Conservation (phyloP, 2,888 invertebrate genomes). For the Dolomedes plantarius region DNA sequence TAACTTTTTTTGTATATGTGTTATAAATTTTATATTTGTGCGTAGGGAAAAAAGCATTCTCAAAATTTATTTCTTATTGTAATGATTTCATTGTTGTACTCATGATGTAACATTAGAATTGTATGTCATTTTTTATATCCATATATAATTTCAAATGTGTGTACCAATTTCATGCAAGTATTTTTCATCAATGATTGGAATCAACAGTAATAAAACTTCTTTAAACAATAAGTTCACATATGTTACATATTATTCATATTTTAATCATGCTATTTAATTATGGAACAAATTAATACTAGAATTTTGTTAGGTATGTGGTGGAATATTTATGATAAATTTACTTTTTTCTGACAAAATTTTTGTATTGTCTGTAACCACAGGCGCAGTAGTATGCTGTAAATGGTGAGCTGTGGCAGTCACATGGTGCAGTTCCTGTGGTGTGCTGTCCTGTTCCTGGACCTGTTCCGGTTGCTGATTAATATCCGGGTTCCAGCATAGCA, state of each 20-base stretch:
- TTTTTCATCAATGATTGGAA: not conserved
- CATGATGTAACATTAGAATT: not conserved
- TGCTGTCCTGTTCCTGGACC: slow-evolving; percentile 43
- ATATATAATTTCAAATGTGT: not conserved
- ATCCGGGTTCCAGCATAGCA: slow-evolving; percentile 68
- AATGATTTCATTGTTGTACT: not conserved
- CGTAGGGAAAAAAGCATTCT: not conserved
- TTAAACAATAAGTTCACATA: no score
- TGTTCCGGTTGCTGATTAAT: slow-evolving; percentile 60
- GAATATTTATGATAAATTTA: slow-evolving; percentile 30
- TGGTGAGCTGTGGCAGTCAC: slow-evolving; percentile 69
- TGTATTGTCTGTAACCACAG: slow-evolving; percentile 72
- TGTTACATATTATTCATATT: no score
- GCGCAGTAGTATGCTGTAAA: slow-evolving; percentile 72
- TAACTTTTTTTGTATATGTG: slow-evolving; percentile 58
- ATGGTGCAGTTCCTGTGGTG: slow-evolving; percentile 65
- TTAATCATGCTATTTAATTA: no score
- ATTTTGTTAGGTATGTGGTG: slow-evolving; percentile 40
- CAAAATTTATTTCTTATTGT: not conserved
- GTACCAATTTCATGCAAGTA: not conserved
- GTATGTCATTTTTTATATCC: not conserved
- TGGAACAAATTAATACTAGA: not conserved
- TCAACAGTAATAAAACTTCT: not conserved
- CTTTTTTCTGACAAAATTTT: slow-evolving; percentile 65
- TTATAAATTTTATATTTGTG: slow-evolving; percentile 26